Evolutionary conservation across 2,888 invertebrate species (phyloP).

Genomic region (Hipparchia semele): DNA sequence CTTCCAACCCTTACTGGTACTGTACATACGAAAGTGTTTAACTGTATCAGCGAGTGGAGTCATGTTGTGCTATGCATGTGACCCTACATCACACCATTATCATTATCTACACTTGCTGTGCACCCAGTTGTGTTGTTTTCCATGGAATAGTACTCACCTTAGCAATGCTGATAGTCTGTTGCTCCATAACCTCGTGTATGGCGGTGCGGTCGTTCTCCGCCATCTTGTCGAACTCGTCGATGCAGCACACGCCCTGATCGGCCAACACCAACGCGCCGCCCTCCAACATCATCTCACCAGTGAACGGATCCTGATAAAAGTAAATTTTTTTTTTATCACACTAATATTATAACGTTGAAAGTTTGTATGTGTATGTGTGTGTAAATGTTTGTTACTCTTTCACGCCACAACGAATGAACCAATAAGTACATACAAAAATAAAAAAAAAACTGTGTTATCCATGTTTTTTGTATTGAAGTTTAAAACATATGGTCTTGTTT

Average conservation of each 20-base stretch:
- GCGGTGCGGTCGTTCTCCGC: slow-evolving; percentile 97
- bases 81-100: too few relatives aligned
- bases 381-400: background rate
- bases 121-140: too few relatives aligned
- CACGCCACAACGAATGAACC: too few relatives aligned
- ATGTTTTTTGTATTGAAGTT: too few relatives aligned
- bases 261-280: slow-evolving; percentile 95
- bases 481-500: too few relatives aligned
- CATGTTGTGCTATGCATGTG: too few relatives aligned
- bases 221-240: slow-evolving; percentile 99
- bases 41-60: too few relatives aligned
- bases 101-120: too few relatives aligned
- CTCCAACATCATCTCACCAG: slow-evolving; percentile 98
- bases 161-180: slow-evolving; percentile 99
- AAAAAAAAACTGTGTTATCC: too few relatives aligned
- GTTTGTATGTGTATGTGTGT: background rate
- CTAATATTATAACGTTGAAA: background rate
- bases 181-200: slow-evolving; percentile 99
- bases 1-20: too few relatives aligned
- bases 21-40: too few relatives aligned
- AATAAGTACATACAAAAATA: too few relatives aligned
- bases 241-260: slow-evolving; percentile 98
- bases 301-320: slow-evolving; percentile 89
- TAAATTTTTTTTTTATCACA: background rate
- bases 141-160: slow-evolving; percentile 83